Evolutionary conservation across 2,888 invertebrate species (phyloP).

Genomic region (Hartigia nigra): DNA sequence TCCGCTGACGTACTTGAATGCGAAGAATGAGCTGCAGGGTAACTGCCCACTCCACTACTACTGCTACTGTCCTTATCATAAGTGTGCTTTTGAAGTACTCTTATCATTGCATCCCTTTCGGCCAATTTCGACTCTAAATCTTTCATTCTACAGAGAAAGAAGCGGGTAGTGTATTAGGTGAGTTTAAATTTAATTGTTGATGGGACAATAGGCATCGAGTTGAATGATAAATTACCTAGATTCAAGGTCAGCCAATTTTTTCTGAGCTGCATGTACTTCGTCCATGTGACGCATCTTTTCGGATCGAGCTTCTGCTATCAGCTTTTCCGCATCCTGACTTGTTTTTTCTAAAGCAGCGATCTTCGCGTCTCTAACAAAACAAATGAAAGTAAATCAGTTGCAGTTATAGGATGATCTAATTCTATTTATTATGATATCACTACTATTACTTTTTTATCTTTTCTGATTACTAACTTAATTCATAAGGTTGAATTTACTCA

Average conservation of each 20-base stretch:
- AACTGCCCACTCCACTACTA: slow-evolving; percentile 68
- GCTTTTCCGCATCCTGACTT: slow-evolving; percentile 84
- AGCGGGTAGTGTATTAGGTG: background rate
- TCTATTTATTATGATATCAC: background rate
- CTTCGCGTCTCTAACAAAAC: slow-evolving; percentile 77
- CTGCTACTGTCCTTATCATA: slow-evolving; percentile 75
- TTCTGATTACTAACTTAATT: background rate
- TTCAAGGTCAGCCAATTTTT: slow-evolving; percentile 87
- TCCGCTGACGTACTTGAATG: slow-evolving; percentile 63
- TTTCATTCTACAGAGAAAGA: slow-evolving; percentile 72
- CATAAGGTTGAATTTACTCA: background rate
- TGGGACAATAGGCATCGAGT: slow-evolving; percentile 7
- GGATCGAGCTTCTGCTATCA: slow-evolving; percentile 86
- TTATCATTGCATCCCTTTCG: slow-evolving; percentile 91
- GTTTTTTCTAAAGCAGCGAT: slow-evolving; percentile 86
- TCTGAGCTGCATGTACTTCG: slow-evolving; percentile 86
- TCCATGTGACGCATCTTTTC: slow-evolving; percentile 92
- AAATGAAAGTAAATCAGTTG: background rate
- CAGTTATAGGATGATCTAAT: background rate
- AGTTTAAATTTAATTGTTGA: background rate
- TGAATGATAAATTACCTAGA: slow-evolving; percentile 72
- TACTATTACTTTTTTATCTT: background rate
- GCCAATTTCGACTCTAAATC: slow-evolving; percentile 89
- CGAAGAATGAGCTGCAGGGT: slow-evolving; percentile 65
- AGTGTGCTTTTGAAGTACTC: slow-evolving; percentile 85